Base-by-base conservation (phyloP, 2,797 vertebrate genomes). In the Nyctalus aviator region DNA sequence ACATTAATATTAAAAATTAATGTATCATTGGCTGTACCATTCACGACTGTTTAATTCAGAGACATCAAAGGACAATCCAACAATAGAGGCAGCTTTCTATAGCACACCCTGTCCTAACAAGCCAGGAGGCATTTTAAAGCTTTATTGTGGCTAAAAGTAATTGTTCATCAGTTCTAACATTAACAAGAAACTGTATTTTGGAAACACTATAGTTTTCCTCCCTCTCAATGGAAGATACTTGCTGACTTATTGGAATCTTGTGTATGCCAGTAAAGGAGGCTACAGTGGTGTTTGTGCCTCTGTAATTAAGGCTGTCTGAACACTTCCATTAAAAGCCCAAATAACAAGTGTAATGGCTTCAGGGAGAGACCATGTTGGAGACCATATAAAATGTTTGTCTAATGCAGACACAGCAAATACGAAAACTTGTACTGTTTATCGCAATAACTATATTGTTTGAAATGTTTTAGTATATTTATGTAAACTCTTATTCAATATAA, bases 321-420 rank as follows among this genome's bases (percentile, higher is more conserved):
- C 69, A 86, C 78, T 46, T 85, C 55, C 55, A 94, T 95, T 96
- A 94, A 96, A 93, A 66, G 41, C 59, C 93, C 81, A 95, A 81
- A 68, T 93, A 83, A 89, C 27, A 46, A 95, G 4, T 0, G 55
- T 44, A 62, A 94, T 14, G 88, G 48, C 84, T 78, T 69, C 68
- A 68, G 21, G 9, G 68, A 91, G 62, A 90, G 55, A 48, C 59
- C 15, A n/a, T 27, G 64, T 50, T 41, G 64, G 69, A 90, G 64
- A 48, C 50, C 15, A 27, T 27, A 73, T 55, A 82, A 92, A 93
- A 83, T 50, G 35, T 68, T 18, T 57, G 59, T 55, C 50, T 85
- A 55, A 84, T 68, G 84, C 53, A 72, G 55, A 91, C 84, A 88
- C 77, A 88, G 95, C 50, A 91, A 76, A 90, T 79, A 44, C 4